phyloP scores from a whole-genome alignment of 2,797 vertebrate species.

The Muscicapa striata region DNA sequence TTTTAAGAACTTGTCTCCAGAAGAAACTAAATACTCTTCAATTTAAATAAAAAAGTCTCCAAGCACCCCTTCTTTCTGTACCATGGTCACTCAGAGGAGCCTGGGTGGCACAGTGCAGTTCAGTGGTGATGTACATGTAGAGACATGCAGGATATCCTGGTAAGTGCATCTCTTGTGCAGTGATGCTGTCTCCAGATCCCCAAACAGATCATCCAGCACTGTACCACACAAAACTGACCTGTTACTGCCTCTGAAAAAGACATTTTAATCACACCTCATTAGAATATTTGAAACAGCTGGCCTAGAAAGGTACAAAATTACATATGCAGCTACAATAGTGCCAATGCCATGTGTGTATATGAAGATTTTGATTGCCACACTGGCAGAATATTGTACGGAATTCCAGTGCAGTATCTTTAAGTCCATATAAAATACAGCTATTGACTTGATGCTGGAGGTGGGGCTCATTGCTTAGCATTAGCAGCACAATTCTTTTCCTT shows the following conservation, averaged over 20 bases:
- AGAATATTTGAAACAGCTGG: not conserved
- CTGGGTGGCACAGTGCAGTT: not conserved
- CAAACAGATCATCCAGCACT: not conserved
- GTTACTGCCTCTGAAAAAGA: not conserved
- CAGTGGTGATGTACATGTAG: not conserved
- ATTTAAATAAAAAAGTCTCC: not conserved
- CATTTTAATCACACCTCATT: not conserved
- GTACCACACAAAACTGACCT: not conserved
- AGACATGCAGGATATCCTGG: not conserved
- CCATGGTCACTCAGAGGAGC: fast-evolving
- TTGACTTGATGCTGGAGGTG: not conserved
- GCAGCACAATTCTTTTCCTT: not conserved
- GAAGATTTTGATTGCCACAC: not conserved
- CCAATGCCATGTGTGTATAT: not conserved
- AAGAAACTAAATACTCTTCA: not conserved
- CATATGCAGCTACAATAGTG: not conserved
- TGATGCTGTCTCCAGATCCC: not conserved
- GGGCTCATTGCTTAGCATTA: not conserved
- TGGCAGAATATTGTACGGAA: not conserved
- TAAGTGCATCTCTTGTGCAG: not conserved
- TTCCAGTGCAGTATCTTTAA: not conserved
- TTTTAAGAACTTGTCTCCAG: not conserved
- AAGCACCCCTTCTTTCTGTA: not conserved
- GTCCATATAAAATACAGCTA: not conserved
- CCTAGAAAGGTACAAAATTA: not conserved